Conservation (phyloP, 2,797 vertebrate species). For the Apogon hyalosoma region DNA sequence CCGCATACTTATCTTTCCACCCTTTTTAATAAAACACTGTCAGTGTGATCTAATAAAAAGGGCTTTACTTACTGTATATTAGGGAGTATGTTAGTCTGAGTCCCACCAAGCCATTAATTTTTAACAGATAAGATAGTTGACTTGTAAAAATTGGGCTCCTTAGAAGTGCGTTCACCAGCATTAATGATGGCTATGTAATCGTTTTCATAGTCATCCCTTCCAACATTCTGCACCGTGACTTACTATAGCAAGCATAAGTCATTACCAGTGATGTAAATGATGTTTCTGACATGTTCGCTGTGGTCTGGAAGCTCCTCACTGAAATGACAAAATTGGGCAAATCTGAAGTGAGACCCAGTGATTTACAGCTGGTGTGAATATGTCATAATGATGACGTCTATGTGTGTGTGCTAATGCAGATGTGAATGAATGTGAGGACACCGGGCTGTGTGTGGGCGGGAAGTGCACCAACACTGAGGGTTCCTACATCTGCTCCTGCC, state of each 20-base stretch:
- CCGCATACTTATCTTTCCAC: conserved; percentile 81
- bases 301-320: conserved; percentile 57
- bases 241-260: conserved; percentile 17
- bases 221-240: conserved; percentile 17
- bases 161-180: conserved; percentile 1
- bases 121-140: conserved; percentile 52
- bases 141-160: conserved; percentile 29
- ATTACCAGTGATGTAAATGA: conserved; percentile 32
- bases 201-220: conserved; percentile 41
- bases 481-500: conserved; percentile 77
- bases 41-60: conserved; percentile 77
- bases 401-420: conserved; percentile 67
- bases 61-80: conserved; percentile 63
- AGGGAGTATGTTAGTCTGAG: conserved; percentile 32
- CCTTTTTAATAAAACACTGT: conserved; percentile 84
- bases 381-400: conserved; percentile 54
- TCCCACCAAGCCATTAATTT: conserved; percentile 37
- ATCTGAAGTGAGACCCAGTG: conserved; percentile 26
- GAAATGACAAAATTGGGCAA: conserved; percentile 45
- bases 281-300: conserved; percentile 52
- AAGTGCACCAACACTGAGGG: conserved; percentile 77
- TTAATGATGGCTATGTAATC: conserved; percentile 25
- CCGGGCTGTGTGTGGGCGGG: conserved; percentile 69
- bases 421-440: conserved; percentile 81
- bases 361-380: conserved; percentile 56